phyloP scores from a whole-genome alignment of 2,888 invertebrate genomes.

The Epirrita christyi region DNA sequence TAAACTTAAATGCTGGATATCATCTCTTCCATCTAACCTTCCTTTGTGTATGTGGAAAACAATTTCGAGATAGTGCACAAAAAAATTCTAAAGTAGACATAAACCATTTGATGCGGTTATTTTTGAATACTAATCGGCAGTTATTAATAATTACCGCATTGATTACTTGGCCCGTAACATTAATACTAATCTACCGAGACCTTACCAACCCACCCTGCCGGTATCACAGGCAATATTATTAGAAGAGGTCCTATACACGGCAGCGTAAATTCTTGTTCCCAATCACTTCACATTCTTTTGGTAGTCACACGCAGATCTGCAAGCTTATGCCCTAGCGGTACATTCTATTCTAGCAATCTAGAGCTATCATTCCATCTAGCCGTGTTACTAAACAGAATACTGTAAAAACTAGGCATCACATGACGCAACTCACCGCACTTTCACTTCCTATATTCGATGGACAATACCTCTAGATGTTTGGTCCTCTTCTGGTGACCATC shows the following conservation, averaged over 20 bases:
- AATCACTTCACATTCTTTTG: neutral
- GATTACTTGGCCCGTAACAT: too few relatives aligned
- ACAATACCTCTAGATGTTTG: slow-evolving; percentile 36
- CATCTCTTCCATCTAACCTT: too few relatives aligned
- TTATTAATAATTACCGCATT: too few relatives aligned
- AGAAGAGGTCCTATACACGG: neutral
- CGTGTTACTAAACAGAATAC: slow-evolving; percentile 28
- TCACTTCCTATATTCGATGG: slow-evolving; percentile 40
- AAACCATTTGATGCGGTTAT: too few relatives aligned
- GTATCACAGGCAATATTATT: neutral
- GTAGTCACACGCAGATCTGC: neutral
- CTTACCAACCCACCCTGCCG: too few relatives aligned
- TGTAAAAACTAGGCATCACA: slow-evolving; percentile 40
- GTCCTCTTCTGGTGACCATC: slow-evolving; percentile 19
- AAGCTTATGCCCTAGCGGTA: neutral
- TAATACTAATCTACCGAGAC: too few relatives aligned
- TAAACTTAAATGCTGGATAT: too few relatives aligned
- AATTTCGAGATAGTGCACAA: too few relatives aligned
- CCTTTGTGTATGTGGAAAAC: too few relatives aligned
- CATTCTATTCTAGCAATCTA: neutral
- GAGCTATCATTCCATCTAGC: slow-evolving; percentile 5
- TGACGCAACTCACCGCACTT: slow-evolving; percentile 41
- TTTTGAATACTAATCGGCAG: too few relatives aligned
- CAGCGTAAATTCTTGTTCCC: neutral
- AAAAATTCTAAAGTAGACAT: too few relatives aligned